phyloP scores from a whole-genome alignment of 2,888 invertebrate genomes.

The Nemapogon koenigi region DNA sequence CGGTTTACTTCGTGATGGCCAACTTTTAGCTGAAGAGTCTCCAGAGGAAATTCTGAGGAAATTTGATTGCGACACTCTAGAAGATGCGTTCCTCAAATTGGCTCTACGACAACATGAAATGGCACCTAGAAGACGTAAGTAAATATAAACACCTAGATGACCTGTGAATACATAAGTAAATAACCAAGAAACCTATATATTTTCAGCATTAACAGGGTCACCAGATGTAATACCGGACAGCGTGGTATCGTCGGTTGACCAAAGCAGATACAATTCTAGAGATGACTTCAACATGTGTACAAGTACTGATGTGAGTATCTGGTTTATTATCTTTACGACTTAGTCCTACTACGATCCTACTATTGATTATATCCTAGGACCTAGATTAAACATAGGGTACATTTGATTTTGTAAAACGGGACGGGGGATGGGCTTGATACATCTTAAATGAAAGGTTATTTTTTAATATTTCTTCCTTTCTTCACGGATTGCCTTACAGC shows the following conservation, averaged over 20 bases:
- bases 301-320: slow-evolving; percentile 34
- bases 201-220: slow-evolving; percentile 32
- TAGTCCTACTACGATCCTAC: no score
- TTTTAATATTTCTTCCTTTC: no score
- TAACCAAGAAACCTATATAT: not conserved
- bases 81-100: slow-evolving; percentile 86
- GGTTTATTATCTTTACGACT: no score
- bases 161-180: not conserved
- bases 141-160: slow-evolving; percentile 20
- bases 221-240: slow-evolving; percentile 49
- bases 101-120: slow-evolving; percentile 67
- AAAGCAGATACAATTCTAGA: slow-evolving; percentile 39
- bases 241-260: slow-evolving; percentile 23
- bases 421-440: no score
- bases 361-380: no score
- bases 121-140: slow-evolving; percentile 31
- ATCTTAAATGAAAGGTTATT: no score
- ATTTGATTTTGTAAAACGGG: no score
- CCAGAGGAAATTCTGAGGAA: slow-evolving; percentile 74
- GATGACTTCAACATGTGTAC: slow-evolving; percentile 48
- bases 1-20: slow-evolving; percentile 87
- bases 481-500: no score
- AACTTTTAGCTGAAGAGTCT: slow-evolving; percentile 83
- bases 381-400: no score
- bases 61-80: slow-evolving; percentile 77